These are phyloP conservation scores for Drosophila silvestris DNA, from an alignment of 2,888 invertebrate genomes.

Conservation along the genomic window DNA sequence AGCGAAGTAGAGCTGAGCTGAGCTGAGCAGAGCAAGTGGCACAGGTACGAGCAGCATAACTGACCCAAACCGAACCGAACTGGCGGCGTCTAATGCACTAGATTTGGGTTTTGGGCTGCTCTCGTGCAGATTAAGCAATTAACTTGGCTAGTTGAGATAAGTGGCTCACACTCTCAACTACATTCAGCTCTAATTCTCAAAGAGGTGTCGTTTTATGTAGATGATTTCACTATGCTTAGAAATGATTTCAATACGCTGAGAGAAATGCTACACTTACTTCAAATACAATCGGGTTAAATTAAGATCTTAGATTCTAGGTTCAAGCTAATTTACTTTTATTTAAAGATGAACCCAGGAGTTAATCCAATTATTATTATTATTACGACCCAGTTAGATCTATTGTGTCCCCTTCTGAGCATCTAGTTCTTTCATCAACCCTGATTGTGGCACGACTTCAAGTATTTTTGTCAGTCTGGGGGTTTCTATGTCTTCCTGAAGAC, in stretches of 20 bases:
- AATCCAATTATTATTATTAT: background rate
- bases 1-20: no score
- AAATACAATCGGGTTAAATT: background rate
- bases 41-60: constrained; percentile 24
- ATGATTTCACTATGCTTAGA: constrained; percentile 9
- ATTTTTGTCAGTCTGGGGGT: background rate
- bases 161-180: constrained; percentile 37
- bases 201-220: constrained; percentile 54
- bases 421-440: no score
- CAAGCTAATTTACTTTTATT: background rate
- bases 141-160: constrained; percentile 80
- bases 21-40: constrained; percentile 1
- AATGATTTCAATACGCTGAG: background rate
- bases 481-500: background rate
- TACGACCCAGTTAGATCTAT: background rate
- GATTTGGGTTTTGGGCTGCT: constrained; percentile 27
- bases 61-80: constrained; percentile 11
- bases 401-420: no score
- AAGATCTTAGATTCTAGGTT: background rate
- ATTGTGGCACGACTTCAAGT: background rate
- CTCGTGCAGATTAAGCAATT: constrained; percentile 79
- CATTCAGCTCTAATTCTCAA: background rate
- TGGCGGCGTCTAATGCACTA: constrained; percentile 58
- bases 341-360: background rate
- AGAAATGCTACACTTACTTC: background rate